Conservation (phyloP, 2,888 invertebrate species). For the Acheta domesticus region DNA sequence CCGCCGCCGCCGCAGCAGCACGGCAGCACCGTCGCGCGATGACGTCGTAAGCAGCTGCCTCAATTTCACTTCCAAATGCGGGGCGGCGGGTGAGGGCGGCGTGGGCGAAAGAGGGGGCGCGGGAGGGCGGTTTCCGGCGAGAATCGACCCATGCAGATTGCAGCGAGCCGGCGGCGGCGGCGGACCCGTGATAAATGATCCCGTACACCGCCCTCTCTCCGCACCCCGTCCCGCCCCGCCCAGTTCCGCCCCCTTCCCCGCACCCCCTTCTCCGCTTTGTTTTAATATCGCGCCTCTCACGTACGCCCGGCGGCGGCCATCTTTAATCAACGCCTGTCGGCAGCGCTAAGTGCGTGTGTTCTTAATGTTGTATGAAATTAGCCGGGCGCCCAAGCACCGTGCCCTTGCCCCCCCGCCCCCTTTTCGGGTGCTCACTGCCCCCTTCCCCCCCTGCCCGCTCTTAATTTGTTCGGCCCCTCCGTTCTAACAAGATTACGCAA, state of each 20-base stretch:
- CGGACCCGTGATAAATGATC: constrained; percentile 1
- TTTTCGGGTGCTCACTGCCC: neutral
- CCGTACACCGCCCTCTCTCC: neutral
- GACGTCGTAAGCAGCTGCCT: constrained; percentile 18
- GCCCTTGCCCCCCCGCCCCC: neutral
- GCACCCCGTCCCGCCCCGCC: neutral
- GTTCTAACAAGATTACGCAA: constrained; percentile 7
- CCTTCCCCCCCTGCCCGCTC: neutral
- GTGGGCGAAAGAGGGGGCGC: neutral
- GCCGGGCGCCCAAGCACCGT: neutral
- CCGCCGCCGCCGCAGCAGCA: neutral
- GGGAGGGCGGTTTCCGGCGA: neutral
- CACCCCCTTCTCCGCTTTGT: neutral
- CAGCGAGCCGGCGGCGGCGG: neutral
- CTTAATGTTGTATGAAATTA: constrained; percentile 18
- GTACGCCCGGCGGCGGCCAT: constrained; percentile 1
- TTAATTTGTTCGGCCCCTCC: constrained; percentile 18
- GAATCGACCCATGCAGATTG: constrained; percentile 18
- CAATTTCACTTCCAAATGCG: constrained; percentile 18
- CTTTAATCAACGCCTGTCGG: constrained; percentile 18
- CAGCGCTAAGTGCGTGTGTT: neutral
- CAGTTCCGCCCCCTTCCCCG: neutral
- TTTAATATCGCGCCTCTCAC: neutral
- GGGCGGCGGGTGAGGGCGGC: neutral
- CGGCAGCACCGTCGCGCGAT: neutral